These are phyloP conservation scores for Drosophila saltans DNA, from an alignment of 1,140 invertebrate species.

Conservation along the genomic window DNA sequence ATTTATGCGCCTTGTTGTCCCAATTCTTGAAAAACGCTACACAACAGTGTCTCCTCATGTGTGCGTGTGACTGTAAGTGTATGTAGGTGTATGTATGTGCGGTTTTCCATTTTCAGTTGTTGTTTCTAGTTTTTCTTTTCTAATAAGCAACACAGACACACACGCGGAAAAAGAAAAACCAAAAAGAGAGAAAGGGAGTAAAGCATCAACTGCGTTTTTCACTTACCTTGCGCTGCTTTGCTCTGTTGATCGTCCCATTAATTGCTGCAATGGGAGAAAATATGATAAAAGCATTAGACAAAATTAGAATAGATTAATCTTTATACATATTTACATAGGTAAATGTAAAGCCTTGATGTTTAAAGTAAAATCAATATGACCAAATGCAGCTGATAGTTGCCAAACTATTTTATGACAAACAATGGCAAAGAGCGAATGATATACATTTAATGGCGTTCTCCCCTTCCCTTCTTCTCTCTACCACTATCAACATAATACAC, in stretches of 20 bases:
- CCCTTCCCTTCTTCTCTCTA: background rate
- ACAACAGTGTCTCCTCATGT: slow-evolving; percentile 21
- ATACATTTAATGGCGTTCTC: slow-evolving; percentile 69
- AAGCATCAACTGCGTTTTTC: slow-evolving; percentile 22
- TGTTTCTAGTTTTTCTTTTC: slow-evolving; percentile 45
- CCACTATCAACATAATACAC: no score
- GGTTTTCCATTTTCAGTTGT: slow-evolving; percentile 53
- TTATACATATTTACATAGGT: no score
- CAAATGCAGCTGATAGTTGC: slow-evolving; percentile 50
- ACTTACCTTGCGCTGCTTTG: slow-evolving; percentile 66
- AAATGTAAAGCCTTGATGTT: slow-evolving; percentile 41
- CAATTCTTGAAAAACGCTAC: slow-evolving; percentile 74
- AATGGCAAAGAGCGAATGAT: slow-evolving; percentile 36
- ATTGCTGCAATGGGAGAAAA: slow-evolving; percentile 24
- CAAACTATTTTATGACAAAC: slow-evolving; percentile 49
- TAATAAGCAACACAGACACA: slow-evolving; percentile 57
- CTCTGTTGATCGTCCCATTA: slow-evolving; percentile 50
- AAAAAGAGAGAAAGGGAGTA: background rate
- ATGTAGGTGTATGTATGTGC: slow-evolving; percentile 23
- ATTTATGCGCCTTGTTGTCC: slow-evolving; percentile 79
- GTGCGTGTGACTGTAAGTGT: slow-evolving; percentile 33
- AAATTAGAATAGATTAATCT: no score
- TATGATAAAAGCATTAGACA: background rate
- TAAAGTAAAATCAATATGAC: slow-evolving; percentile 68
- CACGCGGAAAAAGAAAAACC: background rate